Evolutionary conservation across 2,888 invertebrate species (phyloP), one percentile per base, ranked within the genome.

Genomic region (Perdita meconis): DNA sequence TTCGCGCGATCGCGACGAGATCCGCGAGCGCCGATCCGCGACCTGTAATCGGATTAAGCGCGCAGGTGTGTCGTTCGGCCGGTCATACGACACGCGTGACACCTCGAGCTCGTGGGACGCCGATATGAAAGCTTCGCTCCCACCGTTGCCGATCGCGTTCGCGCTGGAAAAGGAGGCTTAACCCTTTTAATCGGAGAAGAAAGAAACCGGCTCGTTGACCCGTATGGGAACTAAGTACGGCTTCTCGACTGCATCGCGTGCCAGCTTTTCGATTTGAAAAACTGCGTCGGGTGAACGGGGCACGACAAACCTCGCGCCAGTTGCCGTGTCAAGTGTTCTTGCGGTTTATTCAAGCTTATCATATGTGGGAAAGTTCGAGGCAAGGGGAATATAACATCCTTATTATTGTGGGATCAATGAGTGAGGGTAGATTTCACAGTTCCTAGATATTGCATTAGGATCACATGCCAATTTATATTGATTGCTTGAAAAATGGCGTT

Each of bases 41-140:
- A 51, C 57, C 42, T 51, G 77, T 84, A 84, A 84, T 85, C 83
- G 74, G 84, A 84, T 84, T 84, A 84, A 74, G 59, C 56, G 59
- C 55, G 55, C 84, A 83, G 83, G 83, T 85, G 84, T 69, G 80
- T 67, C 72, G 64, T 57, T 69, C 63, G 51, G 47, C 22, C 34
- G 60, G 51, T 50, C 36, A 44, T 59, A 55, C 55, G 56, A 44
- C 60, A 24, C 65, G 34, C 63, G 67, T 59, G 77, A 81, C 73
- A 73, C 74, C 66, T 65, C 44, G 19, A n/a, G 44, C 55, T 8
- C 22, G 64, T 19, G 60, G 61, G 72, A 72, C 68, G 66, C 51
- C 51, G 57, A 22, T 36, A 22, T 10, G 42, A 72, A 40, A 26
- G 42, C 30, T 12, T 38, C 30, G 51, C 36, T 50, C 50, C 13